Evolutionary conservation across 2,797 vertebrate genomes (phyloP), one percentile per base, ranked within the genome.

Genomic region (Gambusia yucatana): DNA sequence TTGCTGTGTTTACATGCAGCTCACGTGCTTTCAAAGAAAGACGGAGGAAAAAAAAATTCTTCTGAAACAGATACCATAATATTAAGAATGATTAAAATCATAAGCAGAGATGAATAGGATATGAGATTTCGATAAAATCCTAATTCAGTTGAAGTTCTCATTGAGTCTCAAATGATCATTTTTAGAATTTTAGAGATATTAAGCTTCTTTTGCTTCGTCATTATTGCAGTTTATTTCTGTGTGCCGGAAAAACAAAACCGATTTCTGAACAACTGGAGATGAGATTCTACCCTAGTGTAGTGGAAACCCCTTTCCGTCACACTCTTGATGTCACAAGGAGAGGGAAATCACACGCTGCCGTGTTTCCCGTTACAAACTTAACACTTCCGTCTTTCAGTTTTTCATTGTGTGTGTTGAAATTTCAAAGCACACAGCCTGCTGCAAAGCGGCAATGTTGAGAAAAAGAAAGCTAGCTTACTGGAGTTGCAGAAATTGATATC

Each of bases 1-100:
- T 81, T 88, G 79, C 84, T 67, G 73, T 94, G 94, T 95, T 95
- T 96, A 95, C 94, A 95, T 94, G 93, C 91, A 41, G 84, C 82
- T 90, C 95, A 95, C 92, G 87, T 94, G 95, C 88, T 93, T 91
- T 92, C 88, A 93, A 74, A 91, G 88, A 91, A 92, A 86, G 82
- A 50, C 80, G 39, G 76, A 78, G 77, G 86, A 90, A 89, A 65
- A 7, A 50, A 50, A 50, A 5, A 72, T 78, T 80, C 20, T 48
- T 61, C 85, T 76, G 83, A 82, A 63, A 76, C 71, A 9, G 73
- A 82, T 73, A 72, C 22, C 61, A 75, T 83, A 70, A 61, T 72
- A 81, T 87, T 82, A 65, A 81, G 48, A 75, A 39, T 3, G 16
- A 69, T 28, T 25, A 22, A 69, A 5, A 20, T n/a, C 20, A 4